Base-by-base conservation (phyloP, 2,888 invertebrate genomes). In the Pinctada fucata region DNA sequence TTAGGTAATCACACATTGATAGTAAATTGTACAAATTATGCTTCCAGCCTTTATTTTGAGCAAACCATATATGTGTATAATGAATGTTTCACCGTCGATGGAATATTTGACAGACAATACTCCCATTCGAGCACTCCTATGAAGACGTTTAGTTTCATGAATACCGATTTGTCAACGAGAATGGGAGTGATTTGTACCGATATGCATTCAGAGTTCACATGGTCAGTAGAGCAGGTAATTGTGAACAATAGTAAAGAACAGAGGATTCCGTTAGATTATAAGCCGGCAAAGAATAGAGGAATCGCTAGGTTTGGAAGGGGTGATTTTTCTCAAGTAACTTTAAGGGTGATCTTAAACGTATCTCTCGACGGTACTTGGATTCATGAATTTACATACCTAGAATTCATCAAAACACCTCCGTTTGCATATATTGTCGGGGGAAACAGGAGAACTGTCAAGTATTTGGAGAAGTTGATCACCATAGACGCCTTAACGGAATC, bases 61-160 rank as follows among this genome's bases (percentile, higher is more conserved):
- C 31, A 51, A 47, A n/a, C 49, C 3, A 58, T 80, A 48, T 10
- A 69, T 4, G 75, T 75, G 1, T 47, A 68, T 48, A 80, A 80
- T 51, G 58, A 49, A 3, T 80, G 80, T 49, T 80, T 80, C 47
- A 58, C 75, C 0, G 13, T 47, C 51, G 64, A 75, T 45, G 86
- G 86, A 2, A 76, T 82, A 6, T 86, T 86, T 81, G 85, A 85
- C 71, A 75, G 85, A n/a, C 75, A 81, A 10, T 86, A 84, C 73
- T 84, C 86, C 1, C 81, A 82, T 16, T 13, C 5, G 2, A 47
- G 72, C 5, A 81, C 80, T 0, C 83, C 86, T 2, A 76, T 86
- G 72, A 79, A 72, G 64, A 64, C 84, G 4, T 83, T 78, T 3
- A 78, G 83, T 0, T 84, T 83, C 72, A 72, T 78, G 49, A 83